Conservation (phyloP, 2,113 vertebrate species). For the Amblyopsis rosae region DNA sequence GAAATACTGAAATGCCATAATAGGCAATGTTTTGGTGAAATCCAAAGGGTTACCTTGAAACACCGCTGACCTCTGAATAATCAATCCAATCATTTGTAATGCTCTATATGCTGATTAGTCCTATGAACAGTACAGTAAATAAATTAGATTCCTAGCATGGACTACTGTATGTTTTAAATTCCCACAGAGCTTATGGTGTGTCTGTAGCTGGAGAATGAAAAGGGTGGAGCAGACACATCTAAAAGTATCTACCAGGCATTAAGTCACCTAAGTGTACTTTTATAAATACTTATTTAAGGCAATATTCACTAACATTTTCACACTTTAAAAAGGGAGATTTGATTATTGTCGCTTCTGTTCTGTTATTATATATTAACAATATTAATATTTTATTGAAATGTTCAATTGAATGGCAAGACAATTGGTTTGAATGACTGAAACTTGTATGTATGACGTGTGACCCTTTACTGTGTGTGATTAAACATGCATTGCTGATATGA, state of each 20-base stretch:
- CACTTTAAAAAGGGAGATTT: neutral
- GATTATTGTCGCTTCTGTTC: neutral
- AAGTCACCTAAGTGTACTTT: slow-evolving; percentile 15
- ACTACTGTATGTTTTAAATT: slow-evolving; percentile 18
- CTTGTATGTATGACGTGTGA: too few species aligned
- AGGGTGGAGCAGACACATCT: neutral
- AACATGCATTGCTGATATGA: too few species aligned
- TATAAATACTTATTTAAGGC: slow-evolving; percentile 49
- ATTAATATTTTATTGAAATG: too few species aligned
- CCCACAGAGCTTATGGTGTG: slow-evolving; percentile 29
- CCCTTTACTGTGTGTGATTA: too few species aligned
- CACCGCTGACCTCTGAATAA: neutral
- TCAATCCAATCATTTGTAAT: neutral
- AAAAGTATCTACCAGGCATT: slow-evolving; percentile 30
- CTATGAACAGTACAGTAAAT: slow-evolving; percentile 12
- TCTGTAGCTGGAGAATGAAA: slow-evolving; percentile 28
- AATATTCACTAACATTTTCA: slow-evolving; percentile 14
- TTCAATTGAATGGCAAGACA: too few species aligned
- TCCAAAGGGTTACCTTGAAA: too few species aligned
- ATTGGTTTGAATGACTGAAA: too few species aligned
- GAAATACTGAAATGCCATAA: too few species aligned
- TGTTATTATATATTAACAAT: neutral
- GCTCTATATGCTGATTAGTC: neutral
- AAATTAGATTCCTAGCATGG: slow-evolving; percentile 12
- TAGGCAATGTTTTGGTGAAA: too few species aligned